Conservation (phyloP, 2,888 invertebrate species). For the Luperina testacea region DNA sequence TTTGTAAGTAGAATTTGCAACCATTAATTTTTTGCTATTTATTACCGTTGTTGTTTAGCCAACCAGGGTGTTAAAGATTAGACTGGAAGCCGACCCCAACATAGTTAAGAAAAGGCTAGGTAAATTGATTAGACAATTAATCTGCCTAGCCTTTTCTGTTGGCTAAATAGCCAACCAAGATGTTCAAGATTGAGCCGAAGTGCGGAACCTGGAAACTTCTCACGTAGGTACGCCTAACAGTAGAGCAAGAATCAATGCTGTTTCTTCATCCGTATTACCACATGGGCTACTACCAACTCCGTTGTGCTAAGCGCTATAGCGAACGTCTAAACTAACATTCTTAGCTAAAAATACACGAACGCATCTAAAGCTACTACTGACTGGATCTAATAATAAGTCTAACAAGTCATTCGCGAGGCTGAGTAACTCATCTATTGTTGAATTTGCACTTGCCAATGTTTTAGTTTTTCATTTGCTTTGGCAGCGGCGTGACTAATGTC, state of each 20-base stretch:
- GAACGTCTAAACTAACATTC: constrained; percentile 68
- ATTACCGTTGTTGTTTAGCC: neutral
- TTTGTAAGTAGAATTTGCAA: neutral
- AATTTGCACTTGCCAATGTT: constrained; percentile 69
- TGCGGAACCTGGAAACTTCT: neutral
- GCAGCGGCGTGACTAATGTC: constrained; percentile 63
- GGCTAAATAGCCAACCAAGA: neutral
- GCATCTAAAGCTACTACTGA: constrained; percentile 69
- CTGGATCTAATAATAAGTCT: constrained; percentile 68
- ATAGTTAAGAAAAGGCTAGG: neutral
- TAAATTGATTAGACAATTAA: no score
- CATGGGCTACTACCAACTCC: constrained; percentile 49
- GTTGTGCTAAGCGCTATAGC: constrained; percentile 58
- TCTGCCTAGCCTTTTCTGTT: neutral
- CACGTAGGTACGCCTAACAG: no score
- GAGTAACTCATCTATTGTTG: constrained; percentile 71
- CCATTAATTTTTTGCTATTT: neutral
- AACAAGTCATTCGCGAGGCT: constrained; percentile 70
- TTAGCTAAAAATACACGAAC: constrained; percentile 69
- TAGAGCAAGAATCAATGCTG: constrained; percentile 36
- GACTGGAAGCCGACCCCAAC: no score
- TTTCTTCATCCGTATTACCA: constrained; percentile 40
- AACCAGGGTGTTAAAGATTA: neutral
- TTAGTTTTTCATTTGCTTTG: constrained; percentile 62
- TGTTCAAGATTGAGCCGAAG: neutral